Evolutionary conservation across 2,797 vertebrate genomes (phyloP).

Genomic region (Miichthys miiuy): DNA sequence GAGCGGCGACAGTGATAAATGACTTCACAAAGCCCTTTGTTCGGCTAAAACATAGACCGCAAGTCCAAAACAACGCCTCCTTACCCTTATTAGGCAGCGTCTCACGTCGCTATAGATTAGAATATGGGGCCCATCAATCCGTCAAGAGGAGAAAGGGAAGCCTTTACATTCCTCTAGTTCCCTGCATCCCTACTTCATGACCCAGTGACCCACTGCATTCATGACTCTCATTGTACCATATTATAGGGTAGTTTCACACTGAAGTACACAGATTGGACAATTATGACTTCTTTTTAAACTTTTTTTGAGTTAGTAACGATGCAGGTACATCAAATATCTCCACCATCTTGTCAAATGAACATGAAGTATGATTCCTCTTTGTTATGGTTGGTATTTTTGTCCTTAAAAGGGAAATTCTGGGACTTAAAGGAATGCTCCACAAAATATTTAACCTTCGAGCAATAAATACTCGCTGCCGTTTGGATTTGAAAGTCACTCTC

Average conservation of each 20-base stretch:
- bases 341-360: background rate
- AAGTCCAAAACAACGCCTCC: constrained; percentile 28
- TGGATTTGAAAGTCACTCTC: background rate
- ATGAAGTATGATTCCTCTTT: background rate
- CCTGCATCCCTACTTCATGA: constrained; percentile 62
- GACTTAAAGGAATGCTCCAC: background rate
- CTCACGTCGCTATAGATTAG: constrained; percentile 54
- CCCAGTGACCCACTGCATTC: constrained; percentile 74
- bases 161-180: constrained; percentile 68
- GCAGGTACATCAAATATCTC: background rate
- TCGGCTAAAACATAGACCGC: constrained; percentile 61
- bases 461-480: background rate
- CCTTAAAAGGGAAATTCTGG: background rate
- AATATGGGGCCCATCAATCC: constrained; percentile 79
- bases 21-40: constrained; percentile 73
- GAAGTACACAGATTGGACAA: constrained; percentile 54
- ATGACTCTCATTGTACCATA: constrained; percentile 61
- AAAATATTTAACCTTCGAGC: background rate
- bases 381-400: background rate
- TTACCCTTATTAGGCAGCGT: constrained; percentile 69
- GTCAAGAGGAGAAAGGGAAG: constrained; percentile 70
- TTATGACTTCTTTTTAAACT: constrained; percentile 50
- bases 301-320: constrained; percentile 1
- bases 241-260: constrained; percentile 69
- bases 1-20: constrained; percentile 66